Base-by-base conservation (phyloP, 1,140 invertebrate species). In the Bombus terrestris region DNA sequence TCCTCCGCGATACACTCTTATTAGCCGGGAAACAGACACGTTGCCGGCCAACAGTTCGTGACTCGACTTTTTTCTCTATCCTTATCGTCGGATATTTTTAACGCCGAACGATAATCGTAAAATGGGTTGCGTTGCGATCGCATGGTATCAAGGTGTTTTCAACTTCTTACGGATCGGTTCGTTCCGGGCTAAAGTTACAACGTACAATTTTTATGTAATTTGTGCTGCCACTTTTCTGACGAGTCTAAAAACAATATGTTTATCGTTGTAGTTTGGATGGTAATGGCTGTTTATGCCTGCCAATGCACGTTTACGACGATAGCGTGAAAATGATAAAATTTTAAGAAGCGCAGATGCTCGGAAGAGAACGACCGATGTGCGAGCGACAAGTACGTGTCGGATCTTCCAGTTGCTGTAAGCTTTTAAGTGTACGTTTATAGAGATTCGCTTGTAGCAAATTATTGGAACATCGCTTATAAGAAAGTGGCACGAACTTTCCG, bases 11-110 rank as follows among this genome's bases (percentile, higher is more conserved):
- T 83, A 83, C 73, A 9, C 73, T 69, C 73, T 83, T 83, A 83
- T 83, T 77, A 83, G 43, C 73, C 81, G 73, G 35, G 5, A 66
- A 76, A 76, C 72, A 53, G 81, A 83, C 81, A 39, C 73, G 72
- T 39, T 4, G 57, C 71, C 41, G 71, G n/a, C 18, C 43, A 82
- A 75, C 81, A 53, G 57, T 82, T 83, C 81, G 81, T 76, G 81
- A 83, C 81, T 68, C 59, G 81, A 83, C 59, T 83, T 74, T 74
- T 74, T 62, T 15, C 57, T 0, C n/a, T 1, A 2, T 32, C 69
- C 28, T 81, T 35, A 62, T 43, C 37, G n/a, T 25, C 28, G 12
- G 64, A 15, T 35, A 25, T 53, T 43, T 47, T 53, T 39, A n/a
- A 47, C 12, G 12, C 37, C 39, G n/a, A 12, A 8, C 69, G 15